These are phyloP conservation scores for Dermatophagoides farinae DNA, from an alignment of 1,140 invertebrate species.

Conservation along the genomic window DNA sequence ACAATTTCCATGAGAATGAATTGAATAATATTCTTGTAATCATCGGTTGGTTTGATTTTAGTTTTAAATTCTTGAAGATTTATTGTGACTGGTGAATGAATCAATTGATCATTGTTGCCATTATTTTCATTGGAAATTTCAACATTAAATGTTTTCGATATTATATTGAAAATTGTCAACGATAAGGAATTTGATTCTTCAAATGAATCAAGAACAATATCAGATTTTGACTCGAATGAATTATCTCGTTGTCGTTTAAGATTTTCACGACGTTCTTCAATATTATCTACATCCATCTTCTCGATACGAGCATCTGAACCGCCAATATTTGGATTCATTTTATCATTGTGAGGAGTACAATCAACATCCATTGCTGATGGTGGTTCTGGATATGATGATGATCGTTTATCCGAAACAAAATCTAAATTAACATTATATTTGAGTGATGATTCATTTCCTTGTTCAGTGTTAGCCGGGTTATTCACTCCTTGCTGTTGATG, in stretches of 20 bases:
- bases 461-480: constrained; percentile 18
- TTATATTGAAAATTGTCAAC: not conserved
- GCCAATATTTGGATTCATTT: constrained; percentile 25
- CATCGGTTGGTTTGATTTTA: not conserved
- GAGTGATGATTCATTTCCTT: not conserved
- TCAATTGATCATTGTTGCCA: not conserved
- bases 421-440: not conserved
- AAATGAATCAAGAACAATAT: not conserved
- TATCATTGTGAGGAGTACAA: constrained; percentile 13
- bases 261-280: constrained; percentile 20
- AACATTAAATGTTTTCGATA: constrained; percentile 5
- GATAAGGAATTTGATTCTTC: not conserved
- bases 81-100: not conserved
- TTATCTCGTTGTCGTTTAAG: constrained; percentile 24
- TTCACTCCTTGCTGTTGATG: constrained; percentile 16
- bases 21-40: constrained; percentile 11
- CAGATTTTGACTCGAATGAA: not conserved
- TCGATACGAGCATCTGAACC: constrained; percentile 52
- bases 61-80: not conserved
- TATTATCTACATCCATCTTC: constrained; percentile 46
- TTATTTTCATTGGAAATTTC: not conserved
- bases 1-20: constrained; percentile 4
- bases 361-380: not conserved
- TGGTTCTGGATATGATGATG: not conserved
- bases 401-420: not conserved